phyloP scores from a whole-genome alignment of 23 tunicate genomes.

The Trididemnum clinides region DNA sequence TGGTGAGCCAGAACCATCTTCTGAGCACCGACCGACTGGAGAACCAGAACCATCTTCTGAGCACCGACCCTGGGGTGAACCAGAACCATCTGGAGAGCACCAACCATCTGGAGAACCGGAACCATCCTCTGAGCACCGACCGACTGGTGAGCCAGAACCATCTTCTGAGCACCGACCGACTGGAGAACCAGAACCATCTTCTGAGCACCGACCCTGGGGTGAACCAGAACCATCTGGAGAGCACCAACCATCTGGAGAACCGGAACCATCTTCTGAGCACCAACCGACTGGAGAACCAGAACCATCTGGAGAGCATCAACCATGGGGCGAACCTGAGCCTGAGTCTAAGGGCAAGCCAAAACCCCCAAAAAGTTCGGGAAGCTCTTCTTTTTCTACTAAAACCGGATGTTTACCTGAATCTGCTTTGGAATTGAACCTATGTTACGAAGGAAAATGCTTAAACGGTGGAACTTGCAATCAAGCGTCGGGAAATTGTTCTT shows the following conservation, averaged over 20 bases:
- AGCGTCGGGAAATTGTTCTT: conserved; percentile 52
- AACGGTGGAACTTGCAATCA: conserved; percentile 74
- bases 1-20: conserved; percentile 31
- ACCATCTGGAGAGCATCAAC: conserved; percentile 4
- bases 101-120: conserved; percentile 32
- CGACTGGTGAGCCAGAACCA: conserved; percentile 35
- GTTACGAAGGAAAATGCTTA: conserved; percentile 69
- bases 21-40: too few species aligned
- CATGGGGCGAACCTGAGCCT: conserved; percentile 4
- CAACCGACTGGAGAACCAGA: conserved; percentile 43
- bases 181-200: conserved; percentile 35
- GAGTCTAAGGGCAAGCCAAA: conserved; percentile 2
- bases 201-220: conserved; percentile 12
- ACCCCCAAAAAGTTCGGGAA: neutral
- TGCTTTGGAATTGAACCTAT: conserved; percentile 7
- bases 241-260: conserved; percentile 16
- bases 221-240: conserved; percentile 41
- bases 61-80: too few species aligned
- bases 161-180: conserved; percentile 1
- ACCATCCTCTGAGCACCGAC: too few species aligned
- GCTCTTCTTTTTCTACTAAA: neutral
- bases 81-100: too few species aligned
- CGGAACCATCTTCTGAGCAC: conserved; percentile 32
- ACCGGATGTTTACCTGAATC: conserved; percentile 21
- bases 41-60: too few species aligned